Conservation (phyloP, 2,888 invertebrate genomes). For the Endotricha flammealis region DNA sequence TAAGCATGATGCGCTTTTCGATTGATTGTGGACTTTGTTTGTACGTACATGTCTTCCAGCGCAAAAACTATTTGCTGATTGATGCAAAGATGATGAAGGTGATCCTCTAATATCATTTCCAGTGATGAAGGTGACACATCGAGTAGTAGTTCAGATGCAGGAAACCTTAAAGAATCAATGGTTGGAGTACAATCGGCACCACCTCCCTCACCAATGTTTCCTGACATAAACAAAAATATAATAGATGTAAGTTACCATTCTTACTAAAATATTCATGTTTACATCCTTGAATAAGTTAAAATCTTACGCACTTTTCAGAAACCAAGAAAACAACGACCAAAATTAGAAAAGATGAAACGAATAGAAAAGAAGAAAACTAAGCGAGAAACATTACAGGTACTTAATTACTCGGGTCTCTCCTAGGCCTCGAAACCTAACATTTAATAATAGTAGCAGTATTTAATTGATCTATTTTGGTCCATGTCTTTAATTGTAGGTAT, state of each 20-base stretch:
- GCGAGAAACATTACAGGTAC: slow-evolving; percentile 79
- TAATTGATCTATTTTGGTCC: too few species aligned
- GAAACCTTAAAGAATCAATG: slow-evolving; percentile 74
- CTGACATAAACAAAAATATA: slow-evolving; percentile 50
- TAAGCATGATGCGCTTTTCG: slow-evolving; percentile 33
- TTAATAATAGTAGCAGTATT: too few species aligned
- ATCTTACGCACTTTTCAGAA: slow-evolving; percentile 40
- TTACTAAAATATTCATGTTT: neutral
- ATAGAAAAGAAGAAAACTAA: slow-evolving; percentile 66
- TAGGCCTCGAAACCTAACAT: too few species aligned
- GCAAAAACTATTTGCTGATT: too few species aligned
- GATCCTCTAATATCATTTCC: slow-evolving; percentile 13
- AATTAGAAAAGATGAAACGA: slow-evolving; percentile 62
- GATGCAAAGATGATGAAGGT: too few species aligned
- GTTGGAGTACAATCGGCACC: slow-evolving; percentile 76
- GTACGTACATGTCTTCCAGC: too few species aligned
- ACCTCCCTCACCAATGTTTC: slow-evolving; percentile 83
- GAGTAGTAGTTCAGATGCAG: slow-evolving; percentile 84
- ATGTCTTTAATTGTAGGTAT: slow-evolving; percentile 73
- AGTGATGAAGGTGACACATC: slow-evolving; percentile 90
- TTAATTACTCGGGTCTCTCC: too few species aligned
- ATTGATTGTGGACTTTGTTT: too few species aligned
- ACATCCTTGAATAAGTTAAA: neutral
- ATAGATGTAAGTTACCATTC: slow-evolving; percentile 37
- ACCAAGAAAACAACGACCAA: slow-evolving; percentile 50